Conservation (phyloP, 1,140 invertebrate species). For the Liolophura sinensis region DNA sequence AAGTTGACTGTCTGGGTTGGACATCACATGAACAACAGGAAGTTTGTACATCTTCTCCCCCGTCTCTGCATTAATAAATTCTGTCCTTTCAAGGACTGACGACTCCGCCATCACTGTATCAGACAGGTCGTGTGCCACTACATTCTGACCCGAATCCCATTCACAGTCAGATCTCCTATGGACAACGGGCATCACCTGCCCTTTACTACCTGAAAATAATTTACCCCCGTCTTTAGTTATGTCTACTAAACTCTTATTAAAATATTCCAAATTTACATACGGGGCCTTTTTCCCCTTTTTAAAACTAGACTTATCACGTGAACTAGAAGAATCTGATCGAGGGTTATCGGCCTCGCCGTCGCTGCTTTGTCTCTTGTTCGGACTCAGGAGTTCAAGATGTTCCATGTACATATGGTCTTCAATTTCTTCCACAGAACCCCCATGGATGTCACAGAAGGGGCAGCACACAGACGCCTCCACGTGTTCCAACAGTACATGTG, state of each 20-base stretch:
- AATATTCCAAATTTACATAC: background rate
- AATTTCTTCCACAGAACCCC: constrained; percentile 73
- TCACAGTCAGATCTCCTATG: too few relatives aligned
- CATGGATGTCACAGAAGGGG: constrained; percentile 78
- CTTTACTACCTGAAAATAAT: background rate
- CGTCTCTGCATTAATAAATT: too few relatives aligned
- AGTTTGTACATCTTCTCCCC: too few relatives aligned
- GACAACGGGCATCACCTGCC: too few relatives aligned
- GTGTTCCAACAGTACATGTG: constrained; percentile 76
- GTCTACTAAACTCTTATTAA: constrained; percentile 2
- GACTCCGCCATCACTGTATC: too few relatives aligned
- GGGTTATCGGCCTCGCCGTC: background rate
- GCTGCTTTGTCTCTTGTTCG: constrained; percentile 35
- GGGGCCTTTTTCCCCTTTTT: background rate
- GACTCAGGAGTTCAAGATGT: constrained; percentile 78
- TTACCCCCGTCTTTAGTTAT: background rate
- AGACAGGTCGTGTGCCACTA: too few relatives aligned
- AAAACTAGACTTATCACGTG: background rate
- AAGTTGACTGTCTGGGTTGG: too few relatives aligned
- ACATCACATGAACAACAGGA: too few relatives aligned
- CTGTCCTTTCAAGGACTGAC: too few relatives aligned
- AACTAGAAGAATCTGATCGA: background rate
- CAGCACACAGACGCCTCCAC: constrained; percentile 76
- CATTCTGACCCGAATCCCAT: too few relatives aligned
- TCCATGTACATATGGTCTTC: constrained; percentile 77